Evolutionary conservation across 2,888 invertebrate genomes (phyloP).

Genomic region (Calephelis perditalis): DNA sequence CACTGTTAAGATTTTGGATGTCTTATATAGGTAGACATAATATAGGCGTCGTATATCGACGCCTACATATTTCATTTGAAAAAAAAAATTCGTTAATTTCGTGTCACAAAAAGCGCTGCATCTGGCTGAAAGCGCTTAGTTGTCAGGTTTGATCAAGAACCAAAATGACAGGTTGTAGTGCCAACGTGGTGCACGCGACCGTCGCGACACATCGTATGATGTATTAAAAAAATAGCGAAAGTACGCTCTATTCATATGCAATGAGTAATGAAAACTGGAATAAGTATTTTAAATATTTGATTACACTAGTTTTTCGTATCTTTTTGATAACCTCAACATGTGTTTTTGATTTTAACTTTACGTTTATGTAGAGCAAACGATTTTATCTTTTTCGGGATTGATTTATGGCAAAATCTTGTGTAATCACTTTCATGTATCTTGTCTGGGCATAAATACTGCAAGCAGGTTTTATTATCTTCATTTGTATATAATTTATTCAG

Average conservation of each 20-base stretch:
- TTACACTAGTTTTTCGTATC: not conserved
- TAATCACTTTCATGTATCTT: too few relatives aligned
- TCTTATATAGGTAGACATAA: too few relatives aligned
- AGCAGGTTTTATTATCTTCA: too few relatives aligned
- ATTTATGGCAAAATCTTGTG: too few relatives aligned
- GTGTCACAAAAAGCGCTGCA: too few relatives aligned
- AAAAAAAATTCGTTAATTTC: too few relatives aligned
- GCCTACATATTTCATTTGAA: too few relatives aligned
- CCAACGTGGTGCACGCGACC: conserved; percentile 7
- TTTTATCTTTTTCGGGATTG: not conserved
- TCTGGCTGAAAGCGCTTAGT: too few relatives aligned
- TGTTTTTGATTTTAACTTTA: not conserved
- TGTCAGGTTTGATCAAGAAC: not conserved
- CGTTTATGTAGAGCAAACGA: not conserved
- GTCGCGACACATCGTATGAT: conserved; percentile 4
- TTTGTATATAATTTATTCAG: too few relatives aligned
- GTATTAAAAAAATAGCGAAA: conserved; percentile 13
- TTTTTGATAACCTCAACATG: conserved; percentile 8
- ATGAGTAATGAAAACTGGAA: not conserved
- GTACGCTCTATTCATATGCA: not conserved
- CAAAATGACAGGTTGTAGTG: not conserved
- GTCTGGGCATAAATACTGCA: too few relatives aligned
- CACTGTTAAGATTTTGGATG: too few relatives aligned
- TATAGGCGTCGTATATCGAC: too few relatives aligned
- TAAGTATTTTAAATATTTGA: not conserved